These are phyloP conservation scores for Okapia johnstoni DNA, from an alignment of 2,113 vertebrate species.

Conservation along the genomic window DNA sequence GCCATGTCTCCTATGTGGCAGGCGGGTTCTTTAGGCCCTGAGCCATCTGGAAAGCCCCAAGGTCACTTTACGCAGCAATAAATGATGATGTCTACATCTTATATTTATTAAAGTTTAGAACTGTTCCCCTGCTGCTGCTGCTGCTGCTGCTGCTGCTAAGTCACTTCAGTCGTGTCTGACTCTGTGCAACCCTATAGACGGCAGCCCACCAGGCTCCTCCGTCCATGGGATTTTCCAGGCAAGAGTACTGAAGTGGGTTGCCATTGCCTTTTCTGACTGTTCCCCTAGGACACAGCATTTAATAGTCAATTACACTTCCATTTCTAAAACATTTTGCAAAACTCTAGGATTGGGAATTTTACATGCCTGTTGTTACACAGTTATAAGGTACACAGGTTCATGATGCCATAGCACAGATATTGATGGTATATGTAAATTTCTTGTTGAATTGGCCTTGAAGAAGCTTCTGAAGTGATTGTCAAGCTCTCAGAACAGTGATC, in stretches of 20 bases:
- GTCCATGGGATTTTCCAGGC: too few relatives aligned
- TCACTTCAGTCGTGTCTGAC: too few relatives aligned
- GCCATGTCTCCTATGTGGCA: not conserved
- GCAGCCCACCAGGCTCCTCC: too few relatives aligned
- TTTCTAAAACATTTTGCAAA: constrained; percentile 80
- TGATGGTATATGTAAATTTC: constrained; percentile 89
- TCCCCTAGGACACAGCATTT: not conserved
- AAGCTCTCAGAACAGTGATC: constrained; percentile 91
- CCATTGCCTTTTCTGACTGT: too few relatives aligned
- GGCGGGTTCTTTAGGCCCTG: not conserved
- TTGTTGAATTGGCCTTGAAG: constrained; percentile 90
- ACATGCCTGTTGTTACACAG: constrained; percentile 89
- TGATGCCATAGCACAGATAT: constrained; percentile 91
- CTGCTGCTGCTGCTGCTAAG: too few relatives aligned
- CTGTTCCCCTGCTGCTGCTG: not conserved
- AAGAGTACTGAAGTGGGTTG: too few relatives aligned
- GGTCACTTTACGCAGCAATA: not conserved
- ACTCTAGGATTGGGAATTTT: constrained; percentile 89
- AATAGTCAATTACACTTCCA: not conserved
- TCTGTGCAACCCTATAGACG: too few relatives aligned
- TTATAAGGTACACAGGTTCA: constrained; percentile 91
- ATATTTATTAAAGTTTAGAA: not conserved
- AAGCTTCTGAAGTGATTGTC: constrained; percentile 93
- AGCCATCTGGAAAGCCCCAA: not conserved
- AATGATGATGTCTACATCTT: not conserved